Evolutionary conservation across 2,797 vertebrate species (phyloP).

Genomic region (Sebastes itinus): DNA sequence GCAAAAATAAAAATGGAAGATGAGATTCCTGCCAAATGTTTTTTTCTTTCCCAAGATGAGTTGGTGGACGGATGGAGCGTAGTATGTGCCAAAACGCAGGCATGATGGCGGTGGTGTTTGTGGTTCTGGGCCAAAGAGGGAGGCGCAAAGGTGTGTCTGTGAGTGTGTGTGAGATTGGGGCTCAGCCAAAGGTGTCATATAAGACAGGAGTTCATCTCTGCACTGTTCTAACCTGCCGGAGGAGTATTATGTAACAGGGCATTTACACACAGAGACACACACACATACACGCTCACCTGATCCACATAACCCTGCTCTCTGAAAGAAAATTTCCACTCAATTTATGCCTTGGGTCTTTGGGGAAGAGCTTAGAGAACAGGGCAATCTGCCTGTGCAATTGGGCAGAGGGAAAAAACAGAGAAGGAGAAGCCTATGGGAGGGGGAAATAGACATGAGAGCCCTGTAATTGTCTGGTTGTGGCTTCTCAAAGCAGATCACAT

Average conservation of each 20-base stretch:
- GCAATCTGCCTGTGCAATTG: slow-evolving; percentile 24
- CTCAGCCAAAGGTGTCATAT: slow-evolving; percentile 35
- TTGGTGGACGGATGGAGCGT: background rate
- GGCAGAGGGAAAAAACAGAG: background rate
- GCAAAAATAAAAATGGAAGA: background rate
- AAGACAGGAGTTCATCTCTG: slow-evolving; percentile 16
- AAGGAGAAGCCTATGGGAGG: background rate
- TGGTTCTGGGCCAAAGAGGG: slow-evolving; percentile 9
- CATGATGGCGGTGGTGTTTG: background rate
- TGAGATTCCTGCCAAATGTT: background rate
- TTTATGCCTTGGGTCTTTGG: slow-evolving; percentile 33
- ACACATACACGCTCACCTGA: slow-evolving; percentile 23
- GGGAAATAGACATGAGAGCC: background rate
- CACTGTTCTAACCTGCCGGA: slow-evolving; percentile 61
- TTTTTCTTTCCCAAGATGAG: background rate
- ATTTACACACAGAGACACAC: background rate
- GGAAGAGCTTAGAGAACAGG: slow-evolving; percentile 11
- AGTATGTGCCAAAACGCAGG: background rate
- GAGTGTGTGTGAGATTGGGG: slow-evolving; percentile 5
- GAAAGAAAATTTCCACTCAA: slow-evolving; percentile 58
- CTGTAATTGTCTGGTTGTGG: slow-evolving; percentile 22
- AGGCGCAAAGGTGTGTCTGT: background rate
- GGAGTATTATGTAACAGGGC: slow-evolving; percentile 42
- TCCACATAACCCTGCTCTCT: slow-evolving; percentile 33
- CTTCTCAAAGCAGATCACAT: slow-evolving; percentile 32